Base-by-base conservation (phyloP, 2,113 vertebrate species). In the Oostethus manadensis region DNA sequence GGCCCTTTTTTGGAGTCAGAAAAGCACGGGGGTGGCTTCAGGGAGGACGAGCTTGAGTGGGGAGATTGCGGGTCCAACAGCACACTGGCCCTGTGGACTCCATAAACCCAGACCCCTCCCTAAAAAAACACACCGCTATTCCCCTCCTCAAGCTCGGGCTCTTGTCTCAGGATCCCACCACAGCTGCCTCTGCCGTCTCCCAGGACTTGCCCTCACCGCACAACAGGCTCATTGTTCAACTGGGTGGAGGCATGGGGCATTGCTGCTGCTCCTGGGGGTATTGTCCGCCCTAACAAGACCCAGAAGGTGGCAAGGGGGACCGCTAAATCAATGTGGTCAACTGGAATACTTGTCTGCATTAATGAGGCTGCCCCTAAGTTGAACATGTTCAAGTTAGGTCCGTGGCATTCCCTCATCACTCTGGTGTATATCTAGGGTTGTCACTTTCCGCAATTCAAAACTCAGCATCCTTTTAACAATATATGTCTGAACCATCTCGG, bases 141-240 rank as follows among this genome's bases (percentile, higher is more conserved):
- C 50, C 74, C 79, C 79, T 73, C 80, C 82, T 84, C 59, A 20
- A 71, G 70, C 76, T 73, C 78, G 42, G 67, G 66, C 73, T 68
- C 77, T 73, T 72, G 78, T 83, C 79, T 75, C 66, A 56, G 68
- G 86, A 83, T 84, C 83, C 71, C 85, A 77, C 77, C 82, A 83
- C 86, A 90, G 88, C 88, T 89, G 89, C 85, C 84, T 75, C 76
- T 68, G 62, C 69, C 40, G 81, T 86, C 87, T 88, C 86, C 79
- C 84, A 86, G 86, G 85, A 86, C 84, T 73, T 70, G 71, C 77
- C 66, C 70, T 78, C 74, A 76, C 74, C 71, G 70, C 78, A 90
- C 84, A 90, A 88, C 87, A 81, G 87, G 74, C 75, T 83, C 87
- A 91, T 91, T 92, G 88, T 90, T 83, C 79, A 49, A 50, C 33